Evolutionary conservation across 2,113 vertebrate species (phyloP).

Genomic region (Oceanites oceanicus): DNA sequence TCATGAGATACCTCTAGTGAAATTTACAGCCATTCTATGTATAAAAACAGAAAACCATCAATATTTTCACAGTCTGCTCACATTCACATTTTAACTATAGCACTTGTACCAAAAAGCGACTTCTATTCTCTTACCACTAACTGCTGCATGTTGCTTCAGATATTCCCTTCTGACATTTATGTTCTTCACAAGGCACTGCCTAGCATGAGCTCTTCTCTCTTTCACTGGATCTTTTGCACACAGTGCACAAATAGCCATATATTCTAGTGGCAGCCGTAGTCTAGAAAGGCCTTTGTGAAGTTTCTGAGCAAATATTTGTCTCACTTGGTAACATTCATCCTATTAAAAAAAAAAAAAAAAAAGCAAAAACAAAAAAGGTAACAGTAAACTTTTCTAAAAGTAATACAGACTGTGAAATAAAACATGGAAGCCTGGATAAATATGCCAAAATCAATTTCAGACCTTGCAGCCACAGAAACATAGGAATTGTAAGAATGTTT

Average conservation of each 20-base stretch:
- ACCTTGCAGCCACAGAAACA: background rate
- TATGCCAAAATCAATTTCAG: background rate
- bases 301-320: slow-evolving; percentile 96
- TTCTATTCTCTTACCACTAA: slow-evolving; percentile 85
- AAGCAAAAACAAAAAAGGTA: background rate
- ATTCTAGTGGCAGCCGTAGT: slow-evolving; percentile 93
- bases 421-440: background rate
- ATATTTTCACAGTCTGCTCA: background rate
- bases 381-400: background rate
- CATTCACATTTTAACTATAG: background rate
- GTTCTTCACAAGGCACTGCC: slow-evolving; percentile 97
- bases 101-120: background rate
- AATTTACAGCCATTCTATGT: background rate
- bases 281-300: slow-evolving; percentile 95
- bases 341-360: slow-evolving; percentile 57
- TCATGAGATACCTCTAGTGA: background rate
- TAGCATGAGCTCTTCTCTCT: slow-evolving; percentile 93
- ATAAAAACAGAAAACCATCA: background rate
- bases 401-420: background rate
- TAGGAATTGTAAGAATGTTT: background rate
- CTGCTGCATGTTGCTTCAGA: slow-evolving; percentile 96
- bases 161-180: slow-evolving; percentile 96
- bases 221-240: slow-evolving; percentile 99
- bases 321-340: slow-evolving; percentile 99
- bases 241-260: slow-evolving; percentile 95